Base-by-base conservation (phyloP, 2,888 invertebrate genomes). In the Holacanthella duospinosa region DNA sequence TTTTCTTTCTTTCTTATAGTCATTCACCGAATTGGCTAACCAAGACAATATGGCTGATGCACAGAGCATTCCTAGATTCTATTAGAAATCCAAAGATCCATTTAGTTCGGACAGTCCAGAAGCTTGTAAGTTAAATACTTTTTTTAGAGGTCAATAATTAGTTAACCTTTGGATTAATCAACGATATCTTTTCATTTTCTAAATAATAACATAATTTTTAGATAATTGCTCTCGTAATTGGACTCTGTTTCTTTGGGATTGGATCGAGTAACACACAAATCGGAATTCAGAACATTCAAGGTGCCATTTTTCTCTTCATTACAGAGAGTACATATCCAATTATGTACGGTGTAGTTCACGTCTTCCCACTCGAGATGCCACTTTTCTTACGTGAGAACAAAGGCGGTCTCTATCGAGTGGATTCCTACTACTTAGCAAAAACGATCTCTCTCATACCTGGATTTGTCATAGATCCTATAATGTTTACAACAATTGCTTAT, bases 251-350 rank as follows among this genome's bases (percentile, higher is more conserved):
- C 77, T 81, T 87, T 25, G 89, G 89, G 59, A 85, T 88, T 1
- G 82, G 84, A 0, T 67, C 76, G 44, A 86, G 87, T 55, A 9
- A 21, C 12, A n/a, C 19, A 4, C 93, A 92, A 77, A 80, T 83
- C 57, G 94, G 91, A 0, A 85, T 95, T 26, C 90, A 91, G 75
- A 88, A 91, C 27, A 85, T 92, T 1, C 90, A 93, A 76, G 94
- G 93, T 2, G 87, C 87, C 0, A 78, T 93, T 4, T 93, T 93
- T 77, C 85, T 92, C 70, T 83, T 93, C 77, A 88, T 92, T 54
- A 85, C 89, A 0, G 93, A 94, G 80, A 89, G 92, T 75, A 89
- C 92, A 0, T 94, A 93, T 78, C 85, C 86, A 61, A 91, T 92
- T 0, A 89, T 94, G 87, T 94, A 94, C 77, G 87, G 90, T 0